A percentile compares a stretch with the other conserved stretches of the same genome.
Conservation (phyloP, 2,888 invertebrate species). For the Eupithecia subfuscata region DNA sequence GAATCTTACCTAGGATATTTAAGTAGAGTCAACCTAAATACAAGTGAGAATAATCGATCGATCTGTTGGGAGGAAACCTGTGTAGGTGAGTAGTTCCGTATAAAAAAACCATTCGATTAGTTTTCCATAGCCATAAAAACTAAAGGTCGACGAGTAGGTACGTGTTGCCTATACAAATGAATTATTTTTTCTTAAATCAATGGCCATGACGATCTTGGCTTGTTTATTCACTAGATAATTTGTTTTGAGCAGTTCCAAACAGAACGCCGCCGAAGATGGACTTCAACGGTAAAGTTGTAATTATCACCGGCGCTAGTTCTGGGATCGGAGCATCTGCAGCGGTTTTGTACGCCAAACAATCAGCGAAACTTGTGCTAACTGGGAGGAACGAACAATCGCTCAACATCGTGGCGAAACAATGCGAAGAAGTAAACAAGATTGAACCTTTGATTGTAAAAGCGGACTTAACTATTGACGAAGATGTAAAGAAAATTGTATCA, state of each 20-base stretch:
- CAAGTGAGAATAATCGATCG: background rate
- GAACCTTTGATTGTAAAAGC: slow-evolving; percentile 85
- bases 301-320: slow-evolving; percentile 88
- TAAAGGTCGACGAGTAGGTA: background rate
- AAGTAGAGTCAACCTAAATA: background rate
- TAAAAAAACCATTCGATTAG: slow-evolving; percentile 9
- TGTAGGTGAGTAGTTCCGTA: background rate
- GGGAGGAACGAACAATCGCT: slow-evolving; percentile 89
- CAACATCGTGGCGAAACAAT: slow-evolving; percentile 84
- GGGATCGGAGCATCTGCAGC: slow-evolving; percentile 90
- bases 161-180: background rate
- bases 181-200: slow-evolving; percentile 1
- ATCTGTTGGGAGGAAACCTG: background rate
- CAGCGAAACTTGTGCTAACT: slow-evolving; percentile 86
- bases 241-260: slow-evolving; percentile 43
- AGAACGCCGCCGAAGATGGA: slow-evolving; percentile 70
- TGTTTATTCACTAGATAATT: slow-evolving; percentile 4
- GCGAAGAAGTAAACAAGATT: slow-evolving; percentile 69
- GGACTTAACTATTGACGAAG: slow-evolving; percentile 87
- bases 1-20: background rate
- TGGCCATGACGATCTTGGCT: slow-evolving; percentile 13
- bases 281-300: slow-evolving; percentile 84
- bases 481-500: slow-evolving; percentile 86
- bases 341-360: slow-evolving; percentile 86
- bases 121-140: slow-evolving; percentile 3